Conservation (phyloP, 2,113 vertebrate species). For the Myocastor coypus region DNA sequence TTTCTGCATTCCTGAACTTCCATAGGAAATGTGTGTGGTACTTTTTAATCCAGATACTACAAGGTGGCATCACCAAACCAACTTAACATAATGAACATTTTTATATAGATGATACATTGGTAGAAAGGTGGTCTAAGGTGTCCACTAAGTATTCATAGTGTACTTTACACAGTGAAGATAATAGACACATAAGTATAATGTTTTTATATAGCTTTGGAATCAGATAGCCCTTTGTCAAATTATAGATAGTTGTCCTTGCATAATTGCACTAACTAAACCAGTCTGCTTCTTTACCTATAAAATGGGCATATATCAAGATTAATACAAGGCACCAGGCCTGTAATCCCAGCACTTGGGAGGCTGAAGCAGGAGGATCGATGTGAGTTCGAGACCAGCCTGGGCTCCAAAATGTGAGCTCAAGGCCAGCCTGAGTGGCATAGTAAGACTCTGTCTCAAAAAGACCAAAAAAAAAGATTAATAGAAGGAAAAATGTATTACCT, state of each 20-base stretch:
- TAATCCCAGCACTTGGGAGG: too few species aligned
- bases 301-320: slow-evolving; percentile 39
- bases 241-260: background rate
- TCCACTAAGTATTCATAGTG: background rate
- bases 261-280: slow-evolving; percentile 12
- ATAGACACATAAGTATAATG: slow-evolving; percentile 25
- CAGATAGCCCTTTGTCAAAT: slow-evolving; percentile 26
- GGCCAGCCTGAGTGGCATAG: too few species aligned
- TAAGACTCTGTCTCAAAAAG: too few species aligned
- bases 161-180: background rate
- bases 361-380: too few species aligned
- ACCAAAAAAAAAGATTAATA: too few species aligned
- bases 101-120: slow-evolving; percentile 23
- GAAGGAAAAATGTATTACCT: slow-evolving; percentile 21
- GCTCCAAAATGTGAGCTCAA: too few species aligned
- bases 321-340: background rate
- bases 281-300: slow-evolving; percentile 46
- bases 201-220: background rate
- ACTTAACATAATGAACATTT: slow-evolving; percentile 34
- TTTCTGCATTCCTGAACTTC: background rate
- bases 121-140: background rate
- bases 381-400: too few species aligned
- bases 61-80: background rate
- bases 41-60: slow-evolving; percentile 18
- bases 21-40: slow-evolving; percentile 34